Evolutionary conservation across 2,888 invertebrate genomes (phyloP), one percentile per base, ranked within the genome.

Genomic region (Sphecodes monilicornis): DNA sequence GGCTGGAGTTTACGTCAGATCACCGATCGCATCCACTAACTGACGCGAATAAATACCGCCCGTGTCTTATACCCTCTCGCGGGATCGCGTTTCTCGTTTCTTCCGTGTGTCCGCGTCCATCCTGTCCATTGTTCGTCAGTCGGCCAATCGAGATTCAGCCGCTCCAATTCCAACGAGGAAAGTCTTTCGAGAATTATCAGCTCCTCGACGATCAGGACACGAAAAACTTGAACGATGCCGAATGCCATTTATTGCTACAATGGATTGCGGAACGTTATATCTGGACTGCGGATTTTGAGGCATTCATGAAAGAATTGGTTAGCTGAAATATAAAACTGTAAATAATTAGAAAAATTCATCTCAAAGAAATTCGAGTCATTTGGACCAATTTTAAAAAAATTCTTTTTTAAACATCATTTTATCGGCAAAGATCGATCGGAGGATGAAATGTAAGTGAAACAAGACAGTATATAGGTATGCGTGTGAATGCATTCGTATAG

Each of bases 1-100:
- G 80, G 68, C 54, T 73, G 50, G 32, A 73, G 73, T 78, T 81
- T 72, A 86, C 76, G 69, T 78, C 74, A 73, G 78, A 86, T 85
- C 80, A 66, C 46, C 81, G 41, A 78, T 72, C 54, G 57, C 70
- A 50, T 64, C 70, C 75, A 26, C 46, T 60, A 39, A 26, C 39
- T 50, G 76, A 71, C 66, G 64, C 66, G 26, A 64, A 71, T 16
- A 32, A 41, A 29, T 64, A 22, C n/a, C 29, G 0, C 11, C 11
- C 22, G 72, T 26, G 36, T 46, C 68, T n/a, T 54, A 57, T 54
- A 54, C 54, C n/a, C 22, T 6, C 32, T 11, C 4, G 26, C 22
- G 36, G 3, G 39, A 64, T 50, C 54, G 26, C 43, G 54, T 54
- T 72, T 46, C 69, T 69, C 39, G 54, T 54, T 73, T 39, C 70